phyloP scores from a whole-genome alignment of 2,797 vertebrate species.

The Yasuhikotakia modesta region DNA sequence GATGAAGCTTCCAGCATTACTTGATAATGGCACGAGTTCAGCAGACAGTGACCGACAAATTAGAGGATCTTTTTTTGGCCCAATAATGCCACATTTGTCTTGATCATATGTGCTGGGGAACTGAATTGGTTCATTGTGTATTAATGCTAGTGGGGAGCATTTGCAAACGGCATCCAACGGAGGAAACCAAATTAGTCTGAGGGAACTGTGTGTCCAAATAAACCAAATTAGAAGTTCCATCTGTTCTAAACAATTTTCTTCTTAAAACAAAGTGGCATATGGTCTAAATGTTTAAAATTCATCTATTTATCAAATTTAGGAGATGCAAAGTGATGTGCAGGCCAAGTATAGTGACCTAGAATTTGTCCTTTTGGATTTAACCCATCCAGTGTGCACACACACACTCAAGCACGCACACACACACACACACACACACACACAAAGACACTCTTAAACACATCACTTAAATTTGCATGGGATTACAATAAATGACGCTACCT shows the following conservation, averaged over 20 bases:
- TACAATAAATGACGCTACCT: too few relatives aligned
- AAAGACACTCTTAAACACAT: too few relatives aligned
- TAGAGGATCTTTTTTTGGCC: slow-evolving; percentile 38
- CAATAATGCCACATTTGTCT: slow-evolving; percentile 49
- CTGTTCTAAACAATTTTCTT: background rate
- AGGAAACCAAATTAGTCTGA: slow-evolving; percentile 22
- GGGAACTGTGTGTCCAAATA: background rate
- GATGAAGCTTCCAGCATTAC: slow-evolving; percentile 37
- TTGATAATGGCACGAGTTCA: slow-evolving; percentile 55
- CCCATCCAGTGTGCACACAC: too few relatives aligned
- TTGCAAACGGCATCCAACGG: slow-evolving; percentile 36
- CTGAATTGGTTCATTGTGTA: slow-evolving; percentile 42
- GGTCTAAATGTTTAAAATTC: background rate
- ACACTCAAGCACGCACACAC: too few relatives aligned
- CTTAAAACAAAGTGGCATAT: background rate
- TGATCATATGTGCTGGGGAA: slow-evolving; percentile 37
- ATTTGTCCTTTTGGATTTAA: too few relatives aligned
- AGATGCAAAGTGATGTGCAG: background rate
- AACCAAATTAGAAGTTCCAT: background rate
- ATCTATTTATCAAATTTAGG: background rate
- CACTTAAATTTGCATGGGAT: too few relatives aligned
- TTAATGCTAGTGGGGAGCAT: slow-evolving; percentile 22
- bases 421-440: too few relatives aligned
- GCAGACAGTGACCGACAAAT: slow-evolving; percentile 46
- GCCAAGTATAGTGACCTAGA: too few relatives aligned